Base-by-base conservation (phyloP, 2,797 vertebrate genomes). In the Anguilla obscura region DNA sequence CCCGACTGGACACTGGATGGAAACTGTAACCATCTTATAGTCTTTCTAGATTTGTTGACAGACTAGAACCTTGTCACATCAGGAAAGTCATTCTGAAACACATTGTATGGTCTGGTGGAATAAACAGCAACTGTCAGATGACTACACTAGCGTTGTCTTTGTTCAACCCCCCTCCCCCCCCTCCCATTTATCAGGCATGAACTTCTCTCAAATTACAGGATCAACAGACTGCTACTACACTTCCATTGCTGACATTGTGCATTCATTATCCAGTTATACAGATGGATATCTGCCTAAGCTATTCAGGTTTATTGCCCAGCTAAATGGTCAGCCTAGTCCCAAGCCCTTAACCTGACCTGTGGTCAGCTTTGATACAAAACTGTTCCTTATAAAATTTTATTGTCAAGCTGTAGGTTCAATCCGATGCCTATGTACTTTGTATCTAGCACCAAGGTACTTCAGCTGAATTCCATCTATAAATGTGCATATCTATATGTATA, bases 291-390 rank as follows among this genome's bases (percentile, higher is more conserved):
- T 74, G 14, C 8, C 69, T 33, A 69, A 69, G 63, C 33, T 40
- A 40, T 40, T 40, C 74, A 40, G 74, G 74, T 40, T 79, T 79
- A 79, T 7, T 45, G 36, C 33, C 3, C 36, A 45, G 74, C 18
- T 79, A 36, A 79, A 79, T 45, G 74, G 74, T 45, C 74, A 79
- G 74, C 74, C 74, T 45, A 40, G 16, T 79, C 74, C 33, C 36
- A 40, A 21, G 36, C 16, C 33, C 16, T 40, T 45, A 14, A 36
- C 16, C 16, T 79, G 40, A 3, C 1, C 9, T 45, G 14, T 79
- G 74, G 63, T 27, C n/a, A 27, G 63, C 63, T 69, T 8, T n/a
- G 71, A 76, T 36, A 76, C 71, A 76, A 36, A 76, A 76, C 63
- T 33, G 63, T 69, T n/a, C 8, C 63, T 69, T 36, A 16, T 76